Conservation (phyloP, 53 echinoderm and acorn worm genomes). For the Antedon mediterranea region DNA sequence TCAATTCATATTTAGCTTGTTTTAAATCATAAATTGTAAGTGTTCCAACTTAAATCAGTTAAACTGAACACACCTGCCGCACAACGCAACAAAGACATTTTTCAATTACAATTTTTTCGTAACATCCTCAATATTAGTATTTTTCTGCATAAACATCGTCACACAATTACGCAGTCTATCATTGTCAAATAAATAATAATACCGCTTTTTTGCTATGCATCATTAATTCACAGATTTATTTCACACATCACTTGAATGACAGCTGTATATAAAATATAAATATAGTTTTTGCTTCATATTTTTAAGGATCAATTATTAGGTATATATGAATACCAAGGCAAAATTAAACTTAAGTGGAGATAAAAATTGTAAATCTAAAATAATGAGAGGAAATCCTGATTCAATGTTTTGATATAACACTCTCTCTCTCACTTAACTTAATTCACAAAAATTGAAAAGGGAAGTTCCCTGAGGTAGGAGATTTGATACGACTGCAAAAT, state of each 20-base stretch:
- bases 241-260: not conserved
- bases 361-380: too few species aligned
- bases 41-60: not conserved
- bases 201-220: not conserved
- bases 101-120: not conserved
- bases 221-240: not conserved
- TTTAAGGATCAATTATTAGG: too few species aligned
- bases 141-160: not conserved
- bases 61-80: not conserved
- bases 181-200: not conserved
- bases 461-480: too few species aligned
- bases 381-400: too few species aligned
- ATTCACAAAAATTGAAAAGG: too few species aligned
- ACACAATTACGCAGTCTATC: not conserved
- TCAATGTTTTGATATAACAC: too few species aligned
- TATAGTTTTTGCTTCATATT: too few species aligned
- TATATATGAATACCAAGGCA: too few species aligned
- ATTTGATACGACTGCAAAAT: too few species aligned
- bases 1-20: not conserved
- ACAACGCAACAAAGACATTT: not conserved
- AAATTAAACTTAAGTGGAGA: too few species aligned
- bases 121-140: not conserved
- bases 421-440: too few species aligned
- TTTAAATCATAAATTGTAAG: not conserved
- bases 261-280: not conserved